Base-by-base conservation (phyloP, 2,888 invertebrate genomes). In the Dynastes tityus region DNA sequence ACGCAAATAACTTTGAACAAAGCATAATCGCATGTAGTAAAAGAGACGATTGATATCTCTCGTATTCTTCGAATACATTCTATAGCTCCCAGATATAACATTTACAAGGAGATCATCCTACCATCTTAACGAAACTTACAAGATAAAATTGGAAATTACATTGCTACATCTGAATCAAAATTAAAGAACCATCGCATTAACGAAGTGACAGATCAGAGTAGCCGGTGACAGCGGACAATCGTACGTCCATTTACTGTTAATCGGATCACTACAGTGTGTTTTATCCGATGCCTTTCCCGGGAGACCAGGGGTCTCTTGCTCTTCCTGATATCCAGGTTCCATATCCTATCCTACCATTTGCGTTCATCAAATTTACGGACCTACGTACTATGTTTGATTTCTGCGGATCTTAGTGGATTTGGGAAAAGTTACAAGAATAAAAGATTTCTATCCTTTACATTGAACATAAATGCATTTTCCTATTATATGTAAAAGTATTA, bases 201-300 rank as follows among this genome's bases (percentile, higher is more conserved):
- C 77, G 53, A 75, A 55, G 79, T 80, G 82, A 81, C 81, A 81
- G 79, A 81, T 81, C 80, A 79, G 78, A 78, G 80, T 67, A 82
- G 77, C 82, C 83, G 83, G 82, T 83, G 84, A 85, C 83, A 84
- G 82, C 77, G 84, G 82, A 85, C 85, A 85, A 84, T 85, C 83
- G 82, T 79, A 82, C 82, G 84, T 85, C 85, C 85, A 85, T 84
- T 84, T 85, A 83, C 84, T 78, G 83, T 83, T 85, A 85, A 85
- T 84, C 84, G 83, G 85, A 84, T 85, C 83, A 82, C 79, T 79
- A 81, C 80, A 82, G 82, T 80, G 80, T 76, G 79, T 68, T 79
- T 79, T 77, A 77, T 79, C 77, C 79, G 77, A 73, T 77, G 77
- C 75, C 76, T 73, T 76, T 76, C 79, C 79, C 77, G 51, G 61